These are phyloP conservation scores for Macrobrachium rosenbergii DNA, from an alignment of 1,140 invertebrate genomes.

Conservation along the genomic window DNA sequence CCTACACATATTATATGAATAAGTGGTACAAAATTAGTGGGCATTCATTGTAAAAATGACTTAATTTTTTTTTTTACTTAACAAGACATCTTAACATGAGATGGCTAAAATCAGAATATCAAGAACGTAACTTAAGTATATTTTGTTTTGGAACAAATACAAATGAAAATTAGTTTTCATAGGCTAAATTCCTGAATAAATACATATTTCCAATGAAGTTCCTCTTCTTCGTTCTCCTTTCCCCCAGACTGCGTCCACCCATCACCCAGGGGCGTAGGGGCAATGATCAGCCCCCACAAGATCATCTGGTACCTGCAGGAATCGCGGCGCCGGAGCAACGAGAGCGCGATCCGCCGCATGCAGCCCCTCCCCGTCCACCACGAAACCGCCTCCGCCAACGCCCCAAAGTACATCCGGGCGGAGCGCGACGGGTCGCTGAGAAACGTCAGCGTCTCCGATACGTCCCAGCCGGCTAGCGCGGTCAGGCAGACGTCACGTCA, in stretches of 20 bases:
- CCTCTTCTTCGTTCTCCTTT: neutral
- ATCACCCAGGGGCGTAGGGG: neutral
- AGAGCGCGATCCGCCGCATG: neutral
- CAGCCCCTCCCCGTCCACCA: slow-evolving; percentile 16
- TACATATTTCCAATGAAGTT: neutral
- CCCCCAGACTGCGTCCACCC: neutral
- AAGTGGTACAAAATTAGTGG: too few species aligned
- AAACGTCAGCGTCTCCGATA: neutral
- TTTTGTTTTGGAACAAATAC: too few species aligned
- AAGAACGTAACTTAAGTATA: too few species aligned
- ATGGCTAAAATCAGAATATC: too few species aligned
- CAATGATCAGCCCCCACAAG: slow-evolving; percentile 14
- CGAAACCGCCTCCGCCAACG: slow-evolving; percentile 18
- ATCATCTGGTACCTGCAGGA: slow-evolving; percentile 26
- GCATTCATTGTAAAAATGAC: too few species aligned
- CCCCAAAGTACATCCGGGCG: neutral
- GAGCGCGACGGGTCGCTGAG: neutral
- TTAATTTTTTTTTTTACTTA: too few species aligned
- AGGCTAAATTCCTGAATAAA: neutral
- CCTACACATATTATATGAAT: too few species aligned
- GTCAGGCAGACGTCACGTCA: neutral
- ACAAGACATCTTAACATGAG: too few species aligned
- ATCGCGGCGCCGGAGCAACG: neutral
- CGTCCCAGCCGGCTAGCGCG: slow-evolving; percentile 27
- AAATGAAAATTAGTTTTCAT: too few species aligned